Evolutionary conservation across 2,888 invertebrate species (phyloP), one percentile per base, ranked within the genome.

Genomic region (Parnassius orleans): DNA sequence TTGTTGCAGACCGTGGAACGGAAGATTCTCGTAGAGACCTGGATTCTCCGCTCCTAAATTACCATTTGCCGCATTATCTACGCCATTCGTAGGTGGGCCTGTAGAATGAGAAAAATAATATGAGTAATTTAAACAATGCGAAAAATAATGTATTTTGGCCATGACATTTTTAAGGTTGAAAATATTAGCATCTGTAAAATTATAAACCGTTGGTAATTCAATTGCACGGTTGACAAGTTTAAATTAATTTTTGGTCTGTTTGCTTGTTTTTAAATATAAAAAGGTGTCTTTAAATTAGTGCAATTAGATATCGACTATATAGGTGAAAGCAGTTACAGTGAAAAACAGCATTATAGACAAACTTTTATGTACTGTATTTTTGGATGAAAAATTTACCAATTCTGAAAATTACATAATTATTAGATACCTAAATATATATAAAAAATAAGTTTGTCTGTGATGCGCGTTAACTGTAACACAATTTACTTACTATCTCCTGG

Each of bases 1-100:
- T 89, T 96, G 96, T 92, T 97, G 97, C 81, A 98, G 94, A 77
- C 97, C 97, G 87, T 98, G 98, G 94, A 98, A 98, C 81, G 98
- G 98, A 80, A 98, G 94, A 92, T 98, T 98, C 93, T 98, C 98
- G 93, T 98, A 98, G 83, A 96, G 95, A 85, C 96, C 96, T 74
- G 96, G 96, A 86, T 95, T 95, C 86, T 96, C 96, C 90, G 94
- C 94, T 84, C 94, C 93, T 53, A 89, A 74, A 74, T 78, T 92
- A 93, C 95, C 94, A 94, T 94, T 93, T 68, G 86, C 81, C 66
- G 86, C 85, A 89, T 86, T 90, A 91, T 90, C 91, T 93, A 88
- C 83, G 86, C 91, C 91, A 90, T 90, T 91, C 83, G 89, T 81
- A 88, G 90, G 87, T 84, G 91, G 91, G 87, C 91, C 91, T 91